phyloP scores from a whole-genome alignment of 2,888 invertebrate genomes.

The Danaus chrysippus region DNA sequence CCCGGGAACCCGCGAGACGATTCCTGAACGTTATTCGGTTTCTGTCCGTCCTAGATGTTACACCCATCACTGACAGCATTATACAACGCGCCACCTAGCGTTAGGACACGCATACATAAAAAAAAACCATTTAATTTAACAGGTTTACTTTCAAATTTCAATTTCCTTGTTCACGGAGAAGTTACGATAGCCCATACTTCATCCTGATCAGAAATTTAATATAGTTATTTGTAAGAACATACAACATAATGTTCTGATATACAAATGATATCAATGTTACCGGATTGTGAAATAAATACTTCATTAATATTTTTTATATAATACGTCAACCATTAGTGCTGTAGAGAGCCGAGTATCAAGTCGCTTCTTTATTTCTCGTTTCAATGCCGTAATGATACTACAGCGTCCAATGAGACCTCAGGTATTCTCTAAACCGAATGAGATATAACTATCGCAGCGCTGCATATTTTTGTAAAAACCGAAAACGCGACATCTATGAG shows the following conservation, averaged over 20 bases:
- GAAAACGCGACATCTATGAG: conserved; percentile 75
- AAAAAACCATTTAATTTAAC: conserved; percentile 37
- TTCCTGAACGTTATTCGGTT: conserved; percentile 28
- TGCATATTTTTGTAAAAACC: conserved; percentile 32
- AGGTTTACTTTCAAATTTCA: conserved; percentile 20
- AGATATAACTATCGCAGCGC: conserved; percentile 20
- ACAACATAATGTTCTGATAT: no score
- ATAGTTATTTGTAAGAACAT: no score
- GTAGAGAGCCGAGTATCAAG: conserved; percentile 16
- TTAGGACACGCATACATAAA: conserved; percentile 36
- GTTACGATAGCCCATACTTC: neutral
- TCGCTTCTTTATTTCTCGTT: conserved; percentile 16
- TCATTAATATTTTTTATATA: conserved; percentile 19
- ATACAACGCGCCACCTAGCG: conserved; percentile 44
- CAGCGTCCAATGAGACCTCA: conserved; percentile 21
- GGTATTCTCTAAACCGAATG: conserved; percentile 21
- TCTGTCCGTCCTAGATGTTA: conserved; percentile 34
- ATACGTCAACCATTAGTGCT: conserved; percentile 15
- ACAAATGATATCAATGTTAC: no score
- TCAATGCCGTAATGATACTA: conserved; percentile 23
- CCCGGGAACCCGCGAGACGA: conserved; percentile 19
- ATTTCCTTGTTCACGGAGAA: neutral
- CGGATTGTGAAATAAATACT: neutral
- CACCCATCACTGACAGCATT: conserved; percentile 41
- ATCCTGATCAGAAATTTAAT: no score